Evolutionary conservation across 2,113 vertebrate genomes (phyloP).

Genomic region (Petroica traversi): DNA sequence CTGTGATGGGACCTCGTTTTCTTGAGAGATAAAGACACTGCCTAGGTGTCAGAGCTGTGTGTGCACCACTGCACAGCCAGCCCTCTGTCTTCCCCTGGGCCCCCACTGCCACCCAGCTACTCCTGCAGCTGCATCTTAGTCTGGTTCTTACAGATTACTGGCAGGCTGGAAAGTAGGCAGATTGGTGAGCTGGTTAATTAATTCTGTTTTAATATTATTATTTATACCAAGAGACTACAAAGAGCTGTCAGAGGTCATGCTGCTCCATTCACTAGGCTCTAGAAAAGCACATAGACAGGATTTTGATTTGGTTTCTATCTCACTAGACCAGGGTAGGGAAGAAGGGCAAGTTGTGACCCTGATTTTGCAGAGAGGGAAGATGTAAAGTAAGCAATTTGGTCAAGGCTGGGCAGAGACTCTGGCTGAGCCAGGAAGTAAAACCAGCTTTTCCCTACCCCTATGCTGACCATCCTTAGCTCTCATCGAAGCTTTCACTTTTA

Average conservation of each 20-base stretch:
- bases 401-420: not conserved
- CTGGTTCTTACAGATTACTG: not conserved
- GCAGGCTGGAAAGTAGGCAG: not conserved
- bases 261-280: not conserved
- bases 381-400: not conserved
- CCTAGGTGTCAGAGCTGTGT: not conserved
- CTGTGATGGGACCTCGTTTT: not conserved
- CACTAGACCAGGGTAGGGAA: not conserved
- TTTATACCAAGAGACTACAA: not conserved
- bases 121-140: not conserved
- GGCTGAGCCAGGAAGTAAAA: not conserved
- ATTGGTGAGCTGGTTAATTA: not conserved
- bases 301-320: not conserved
- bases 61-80: not conserved
- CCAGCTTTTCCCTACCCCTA: not conserved
- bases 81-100: not conserved
- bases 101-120: not conserved
- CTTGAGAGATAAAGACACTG: not conserved
- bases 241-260: not conserved
- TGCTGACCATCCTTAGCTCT: not conserved
- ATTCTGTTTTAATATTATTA: not conserved
- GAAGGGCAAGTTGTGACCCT: not conserved
- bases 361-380: not conserved
- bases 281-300: not conserved
- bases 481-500: not conserved